These are phyloP conservation scores for Cynoglossus semilaevis DNA, from an alignment of 2,113 vertebrate species.

Conservation along the genomic window DNA sequence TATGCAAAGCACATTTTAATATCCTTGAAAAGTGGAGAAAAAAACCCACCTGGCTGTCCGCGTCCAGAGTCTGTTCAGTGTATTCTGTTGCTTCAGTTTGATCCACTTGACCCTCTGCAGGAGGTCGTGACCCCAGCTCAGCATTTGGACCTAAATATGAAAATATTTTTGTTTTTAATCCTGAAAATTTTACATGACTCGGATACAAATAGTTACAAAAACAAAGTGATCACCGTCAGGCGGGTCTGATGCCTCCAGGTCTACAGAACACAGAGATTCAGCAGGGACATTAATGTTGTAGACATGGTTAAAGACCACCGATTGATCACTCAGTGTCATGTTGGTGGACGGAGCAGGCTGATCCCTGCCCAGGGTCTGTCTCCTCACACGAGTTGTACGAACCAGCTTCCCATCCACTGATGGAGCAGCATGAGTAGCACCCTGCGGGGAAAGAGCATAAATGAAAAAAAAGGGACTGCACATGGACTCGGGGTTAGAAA, in stretches of 20 bases:
- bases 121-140: constrained; percentile 56
- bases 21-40: neutral
- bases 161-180: neutral
- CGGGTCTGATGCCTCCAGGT: constrained; percentile 76
- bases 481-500: constrained; percentile 4
- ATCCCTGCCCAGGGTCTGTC: constrained; percentile 67
- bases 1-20: neutral
- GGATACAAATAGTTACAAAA: constrained; percentile 2
- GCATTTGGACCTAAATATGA: constrained; percentile 42
- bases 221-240: constrained; percentile 31
- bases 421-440: constrained; percentile 51
- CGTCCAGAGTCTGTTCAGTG: constrained; percentile 86
- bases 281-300: constrained; percentile 94
- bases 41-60: constrained; percentile 79
- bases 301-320: constrained; percentile 92
- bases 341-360: constrained; percentile 61
- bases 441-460: constrained; percentile 41
- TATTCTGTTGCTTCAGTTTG: constrained; percentile 78
- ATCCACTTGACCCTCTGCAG: constrained; percentile 71
- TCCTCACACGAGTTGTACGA: constrained; percentile 71
- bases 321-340: constrained; percentile 81
- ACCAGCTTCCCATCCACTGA: constrained; percentile 67
- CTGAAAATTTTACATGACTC: neutral
- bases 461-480: constrained; percentile 14
- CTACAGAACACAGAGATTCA: constrained; percentile 87